Evolutionary conservation across 1,140 invertebrate genomes (phyloP).

Genomic region (Drosophila persimilis): DNA sequence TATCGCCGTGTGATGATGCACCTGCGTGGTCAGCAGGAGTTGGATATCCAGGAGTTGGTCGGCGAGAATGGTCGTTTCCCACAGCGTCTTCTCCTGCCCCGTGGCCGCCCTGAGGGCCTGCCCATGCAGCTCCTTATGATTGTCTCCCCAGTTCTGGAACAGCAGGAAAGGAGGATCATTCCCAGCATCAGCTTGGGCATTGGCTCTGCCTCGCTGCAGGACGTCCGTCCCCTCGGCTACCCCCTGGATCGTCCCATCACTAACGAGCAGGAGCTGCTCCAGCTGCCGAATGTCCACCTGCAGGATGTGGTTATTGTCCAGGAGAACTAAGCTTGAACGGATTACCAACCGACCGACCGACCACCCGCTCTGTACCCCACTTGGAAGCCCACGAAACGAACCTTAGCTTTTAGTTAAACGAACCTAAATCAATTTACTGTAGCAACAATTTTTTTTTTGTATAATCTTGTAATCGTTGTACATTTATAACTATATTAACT

Average conservation of each 20-base stretch:
- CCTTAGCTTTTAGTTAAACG: slow-evolving; percentile 26
- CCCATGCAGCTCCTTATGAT: slow-evolving; percentile 86
- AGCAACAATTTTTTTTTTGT: slow-evolving; percentile 4
- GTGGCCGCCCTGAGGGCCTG: slow-evolving; percentile 85
- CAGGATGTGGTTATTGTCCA: slow-evolving; percentile 77
- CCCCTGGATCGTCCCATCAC: slow-evolving; percentile 82
- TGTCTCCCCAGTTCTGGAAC: slow-evolving; percentile 74
- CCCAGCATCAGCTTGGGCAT: slow-evolving; percentile 50
- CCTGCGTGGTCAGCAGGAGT: slow-evolving; percentile 74
- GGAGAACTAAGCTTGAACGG: slow-evolving; percentile 50
- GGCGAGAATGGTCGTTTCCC: slow-evolving; percentile 85
- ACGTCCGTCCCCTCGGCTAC: slow-evolving; percentile 72
- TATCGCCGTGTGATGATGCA: slow-evolving; percentile 84
- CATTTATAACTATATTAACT: slow-evolving; percentile 18
- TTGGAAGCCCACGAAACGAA: slow-evolving; percentile 4
- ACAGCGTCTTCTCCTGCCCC: slow-evolving; percentile 85
- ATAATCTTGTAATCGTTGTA: slow-evolving; percentile 29
- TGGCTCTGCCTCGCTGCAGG: slow-evolving; percentile 40
- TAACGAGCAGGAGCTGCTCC: slow-evolving; percentile 64
- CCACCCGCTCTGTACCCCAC: not conserved
- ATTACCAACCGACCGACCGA: not conserved
- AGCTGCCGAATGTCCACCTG: slow-evolving; percentile 70
- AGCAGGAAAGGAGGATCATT: slow-evolving; percentile 12
- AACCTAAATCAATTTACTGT: slow-evolving; percentile 11
- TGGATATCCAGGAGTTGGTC: slow-evolving; percentile 81